Conservation (phyloP, 2,113 vertebrate species). For the Pituophis catenifer region DNA sequence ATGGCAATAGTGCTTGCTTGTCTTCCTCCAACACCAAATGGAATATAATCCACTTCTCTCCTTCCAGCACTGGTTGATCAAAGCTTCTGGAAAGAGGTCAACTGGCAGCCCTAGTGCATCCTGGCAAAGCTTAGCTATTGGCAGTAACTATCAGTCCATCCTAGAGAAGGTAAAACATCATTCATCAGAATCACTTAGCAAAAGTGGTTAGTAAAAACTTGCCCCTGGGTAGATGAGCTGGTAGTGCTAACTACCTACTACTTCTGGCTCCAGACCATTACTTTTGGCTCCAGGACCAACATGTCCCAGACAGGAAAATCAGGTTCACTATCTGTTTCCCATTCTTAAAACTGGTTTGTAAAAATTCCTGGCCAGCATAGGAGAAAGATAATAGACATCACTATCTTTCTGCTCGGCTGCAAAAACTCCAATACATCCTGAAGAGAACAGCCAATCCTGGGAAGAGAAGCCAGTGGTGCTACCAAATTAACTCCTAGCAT, state of each 20-base stretch:
- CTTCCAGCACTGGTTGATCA: neutral
- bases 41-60: neutral
- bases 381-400: neutral
- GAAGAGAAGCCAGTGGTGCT: neutral
- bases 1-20: neutral
- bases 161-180: neutral
- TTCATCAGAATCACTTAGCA: neutral
- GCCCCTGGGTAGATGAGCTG: neutral
- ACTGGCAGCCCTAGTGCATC: neutral
- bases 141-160: neutral
- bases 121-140: neutral
- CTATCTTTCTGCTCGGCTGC: neutral
- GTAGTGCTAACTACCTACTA: neutral
- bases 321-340: neutral
- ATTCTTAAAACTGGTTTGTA: neutral
- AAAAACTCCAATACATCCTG: neutral
- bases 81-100: neutral
- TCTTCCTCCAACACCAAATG: neutral
- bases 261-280: neutral
- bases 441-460: neutral
- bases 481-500: neutral
- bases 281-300: neutral
- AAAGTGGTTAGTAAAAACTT: neutral
- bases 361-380: neutral
- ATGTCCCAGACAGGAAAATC: neutral